Evolutionary conservation across 2,888 invertebrate genomes (phyloP).

Genomic region (Bedellia somnulentella): DNA sequence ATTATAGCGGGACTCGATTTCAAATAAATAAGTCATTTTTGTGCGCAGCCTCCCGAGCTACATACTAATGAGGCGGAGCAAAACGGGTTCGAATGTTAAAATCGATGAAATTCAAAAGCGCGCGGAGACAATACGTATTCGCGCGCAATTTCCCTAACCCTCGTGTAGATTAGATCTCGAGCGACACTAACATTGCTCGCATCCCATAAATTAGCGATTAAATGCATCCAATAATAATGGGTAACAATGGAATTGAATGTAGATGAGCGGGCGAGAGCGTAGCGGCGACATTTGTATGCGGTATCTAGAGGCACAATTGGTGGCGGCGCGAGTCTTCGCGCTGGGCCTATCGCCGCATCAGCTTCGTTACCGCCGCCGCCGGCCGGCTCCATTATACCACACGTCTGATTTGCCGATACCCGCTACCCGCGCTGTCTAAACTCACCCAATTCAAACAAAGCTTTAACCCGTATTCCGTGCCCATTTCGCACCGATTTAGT

Average conservation of each 20-base stretch:
- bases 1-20: too few species aligned
- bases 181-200: conserved; percentile 24
- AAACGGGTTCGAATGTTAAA: too few species aligned
- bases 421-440: too few species aligned
- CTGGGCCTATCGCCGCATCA: conserved; percentile 59
- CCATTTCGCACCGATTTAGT: too few species aligned
- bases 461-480: too few species aligned
- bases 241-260: conserved; percentile 59
- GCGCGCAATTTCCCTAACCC: conserved; percentile 3
- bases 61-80: too few species aligned
- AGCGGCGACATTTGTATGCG: conserved; percentile 60
- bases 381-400: too few species aligned
- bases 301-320: conserved; percentile 54
- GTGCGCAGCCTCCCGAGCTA: too few species aligned
- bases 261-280: conserved; percentile 32
- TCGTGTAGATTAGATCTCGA: conserved; percentile 21
- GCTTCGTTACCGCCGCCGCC: conserved; percentile 37
- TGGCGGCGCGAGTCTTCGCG: conserved; percentile 57
- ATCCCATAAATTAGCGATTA: conserved; percentile 56
- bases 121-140: background rate
- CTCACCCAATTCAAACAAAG: too few species aligned
- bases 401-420: too few species aligned
- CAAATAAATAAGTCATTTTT: too few species aligned
- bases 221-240: conserved; percentile 48
- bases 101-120: too few species aligned